Evolutionary conservation across 2,888 invertebrate species (phyloP), one percentile per base, ranked within the genome.

Genomic region (Polyploca ridens): DNA sequence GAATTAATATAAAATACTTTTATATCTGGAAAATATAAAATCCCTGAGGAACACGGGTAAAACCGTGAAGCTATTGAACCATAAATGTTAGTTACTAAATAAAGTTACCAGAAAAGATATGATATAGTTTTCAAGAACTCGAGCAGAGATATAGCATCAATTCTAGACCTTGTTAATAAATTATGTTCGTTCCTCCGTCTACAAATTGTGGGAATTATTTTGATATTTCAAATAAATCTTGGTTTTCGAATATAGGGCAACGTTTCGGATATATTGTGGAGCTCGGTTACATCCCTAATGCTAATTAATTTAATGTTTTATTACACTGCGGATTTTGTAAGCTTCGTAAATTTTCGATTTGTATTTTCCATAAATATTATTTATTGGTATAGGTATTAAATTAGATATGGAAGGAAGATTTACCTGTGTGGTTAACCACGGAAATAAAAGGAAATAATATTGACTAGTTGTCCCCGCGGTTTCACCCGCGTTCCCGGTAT

Each of bases 341-440:
- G 54, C 19, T 54, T 54, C 54, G 19, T 54, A 19, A 54, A 54
- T 54, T 54, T 54, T 54, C 54, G 54, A 54, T 54, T 54, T 19
- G 54, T 19, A 54, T 54, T 54, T 54, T 54, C 54, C 3, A 6
- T 19, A 54, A 54, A 54, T 19, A 54, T 19, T 46, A 3, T 54
- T n/a, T 46, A 14, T 46, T n/a, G 5, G 44, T 46, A 4, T n/a
- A n/a, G 44, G 14, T 46, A 46, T n/a, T 5, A 49, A 49, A 49
- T 16, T 16, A 16, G 6, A 16, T 16, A 16, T 49, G n/a, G 49
- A 49, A 0, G 16, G 11, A 5, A 5, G 3, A 41, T 41, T 11
- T 41, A 41, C 11, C 10, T 41, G 2, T 41, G 5, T 54, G 16
- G 6, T 16, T 1, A 16, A n/a, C 5, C 7, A 49, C 5, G n/a